Evolutionary conservation across 1,140 invertebrate species (phyloP), one percentile per base, ranked within the genome.

Genomic region (Drosophila sturtevanti): DNA sequence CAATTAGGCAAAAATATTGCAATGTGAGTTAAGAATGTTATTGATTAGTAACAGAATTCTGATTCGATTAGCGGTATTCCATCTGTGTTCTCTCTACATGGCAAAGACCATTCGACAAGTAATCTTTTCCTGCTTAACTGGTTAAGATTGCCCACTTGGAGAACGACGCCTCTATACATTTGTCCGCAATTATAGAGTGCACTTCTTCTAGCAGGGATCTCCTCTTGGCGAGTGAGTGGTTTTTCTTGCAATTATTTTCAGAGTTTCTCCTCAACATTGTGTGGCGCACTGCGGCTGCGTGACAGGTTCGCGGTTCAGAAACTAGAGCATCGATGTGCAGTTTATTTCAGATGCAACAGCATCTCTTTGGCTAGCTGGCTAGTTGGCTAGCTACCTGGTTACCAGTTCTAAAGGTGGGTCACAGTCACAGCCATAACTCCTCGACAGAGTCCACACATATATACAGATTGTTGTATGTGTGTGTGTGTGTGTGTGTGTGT

Each of bases 161-260:
- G 35, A 56, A 7, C 41, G 41, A 48, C 9, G 41, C 37, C 38
- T 18, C 62, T 68, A 62, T 68, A 54, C 68, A 35, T 62, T 21
- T 82, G 71, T 70, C 63, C 69, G 76, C 67, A 41, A 68, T 73
- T 71, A 62, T 75, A 76, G 78, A 78, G 44, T 67, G 73, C 69
- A 63, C 66, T 77, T 80, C 73, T 68, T 68, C 79, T 63, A 79
- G 79, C 52, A 89, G 79, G 76, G 76, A 87, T 89, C 84, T 84
- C 41, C 84, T 84, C 41, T 41, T 11, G 41, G 41, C 64, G 76
- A 70, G 41, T 62, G 76, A 70, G 65, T 82, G 41, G 9, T 81
- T 87, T 87, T 4, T 89, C 76, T 72, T 77, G 85, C 84, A 89
- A 89, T 89, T 89, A 89, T 89, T 84, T 87, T 89, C 77, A 38